Base-by-base conservation (phyloP, 2,888 invertebrate species). In the Drosophila setosimentum region DNA sequence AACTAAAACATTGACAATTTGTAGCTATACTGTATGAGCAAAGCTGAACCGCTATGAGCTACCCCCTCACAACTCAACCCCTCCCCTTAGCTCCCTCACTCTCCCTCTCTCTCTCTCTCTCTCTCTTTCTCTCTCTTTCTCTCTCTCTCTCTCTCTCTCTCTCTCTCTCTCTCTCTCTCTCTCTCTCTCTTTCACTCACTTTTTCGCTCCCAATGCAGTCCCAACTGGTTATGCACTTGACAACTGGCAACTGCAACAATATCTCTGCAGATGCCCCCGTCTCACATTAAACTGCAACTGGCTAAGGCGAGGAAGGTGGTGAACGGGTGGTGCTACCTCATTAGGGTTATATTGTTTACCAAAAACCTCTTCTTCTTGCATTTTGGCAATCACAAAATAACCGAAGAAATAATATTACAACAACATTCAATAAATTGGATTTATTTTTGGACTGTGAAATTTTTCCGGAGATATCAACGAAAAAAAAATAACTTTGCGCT, bases 1-100 rank as follows among this genome's bases (percentile, higher is more conserved):
- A 87, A 85, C 87, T 87, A 78, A 85, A 85, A 87, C 89, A 84
- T 82, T 84, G 87, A 85, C 87, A 89, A 89, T 77, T 83, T 84
- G 87, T 84, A 78, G 78, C 55, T 40, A 67, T 69, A 82, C 71
- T 70, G 40, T 65, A 40, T 45, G 57, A 62, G 59, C 68, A 61
- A 32, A 24, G 65, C 68, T 72, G 24, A 63, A 65, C 64, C 75
- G 68, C 71, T 76, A 68, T 60, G 33, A 61, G 54, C 73, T 59
- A 60, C 29, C 58, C 30, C 33, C 62, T 30, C 49, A 10, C 53
- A 13, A 16, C 16, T 11, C 24, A 40, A 10, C 33, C 21, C 4
- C 60, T 33, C 42, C 16, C 53, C 24, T 40, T 45, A 33, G 24
- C 51, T 42, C 42, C 18, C 59, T 27, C 29, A 11, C 21, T 55